Conservation (phyloP, 2,113 vertebrate genomes). For the Empidonax alnorum region DNA sequence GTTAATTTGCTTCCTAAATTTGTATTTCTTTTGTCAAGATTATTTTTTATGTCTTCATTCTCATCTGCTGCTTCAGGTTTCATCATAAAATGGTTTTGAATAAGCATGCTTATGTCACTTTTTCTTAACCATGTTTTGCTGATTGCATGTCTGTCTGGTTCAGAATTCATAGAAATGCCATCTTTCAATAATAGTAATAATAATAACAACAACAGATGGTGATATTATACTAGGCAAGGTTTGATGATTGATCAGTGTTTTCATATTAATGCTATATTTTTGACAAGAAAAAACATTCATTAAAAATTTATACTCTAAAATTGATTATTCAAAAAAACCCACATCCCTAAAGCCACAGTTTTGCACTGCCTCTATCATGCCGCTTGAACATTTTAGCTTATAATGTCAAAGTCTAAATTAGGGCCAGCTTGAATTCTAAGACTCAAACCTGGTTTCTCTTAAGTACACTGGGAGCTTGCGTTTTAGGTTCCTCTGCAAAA, state of each 20-base stretch:
- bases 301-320: background rate
- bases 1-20: background rate
- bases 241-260: background rate
- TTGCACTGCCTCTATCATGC: background rate
- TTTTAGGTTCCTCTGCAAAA: background rate
- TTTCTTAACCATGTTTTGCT: background rate
- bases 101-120: background rate
- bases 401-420: background rate
- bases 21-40: background rate
- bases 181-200: background rate
- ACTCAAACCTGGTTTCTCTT: background rate
- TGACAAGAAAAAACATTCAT: background rate
- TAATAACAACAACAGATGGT: background rate
- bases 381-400: background rate
- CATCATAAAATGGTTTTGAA: background rate
- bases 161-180: background rate
- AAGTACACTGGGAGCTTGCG: rapidly evolving
- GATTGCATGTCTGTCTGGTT: background rate
- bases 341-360: background rate
- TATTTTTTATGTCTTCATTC: background rate
- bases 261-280: background rate
- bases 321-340: background rate
- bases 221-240: background rate
- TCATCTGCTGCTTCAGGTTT: background rate
- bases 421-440: background rate